These are phyloP conservation scores for Alauda arvensis DNA, from an alignment of 2,797 vertebrate genomes.

Conservation along the genomic window DNA sequence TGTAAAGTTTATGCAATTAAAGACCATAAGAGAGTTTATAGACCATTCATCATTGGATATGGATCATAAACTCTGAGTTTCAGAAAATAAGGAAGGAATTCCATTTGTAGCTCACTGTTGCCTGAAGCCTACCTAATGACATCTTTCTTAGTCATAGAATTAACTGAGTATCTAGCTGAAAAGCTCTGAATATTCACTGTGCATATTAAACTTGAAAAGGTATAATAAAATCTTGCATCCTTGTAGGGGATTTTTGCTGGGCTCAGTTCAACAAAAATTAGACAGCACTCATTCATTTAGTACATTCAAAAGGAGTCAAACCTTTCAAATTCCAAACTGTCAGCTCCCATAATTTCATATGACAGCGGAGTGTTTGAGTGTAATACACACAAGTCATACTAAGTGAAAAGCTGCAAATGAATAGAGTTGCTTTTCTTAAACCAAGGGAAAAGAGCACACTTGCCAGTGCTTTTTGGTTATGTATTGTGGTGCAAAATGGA, in stretches of 20 bases:
- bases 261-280: constrained; percentile 69
- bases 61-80: constrained; percentile 74
- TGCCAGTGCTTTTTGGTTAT: constrained; percentile 29
- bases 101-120: constrained; percentile 72
- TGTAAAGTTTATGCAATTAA: constrained; percentile 75
- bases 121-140: constrained; percentile 75
- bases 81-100: constrained; percentile 73
- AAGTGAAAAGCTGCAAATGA: constrained; percentile 65
- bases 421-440: constrained; percentile 51
- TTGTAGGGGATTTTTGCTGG: constrained; percentile 63
- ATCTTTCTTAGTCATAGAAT: constrained; percentile 71
- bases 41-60: constrained; percentile 70
- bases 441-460: constrained; percentile 12
- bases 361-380: constrained; percentile 69
- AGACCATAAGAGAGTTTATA: constrained; percentile 69
- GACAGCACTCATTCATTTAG: constrained; percentile 69
- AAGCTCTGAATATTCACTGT: constrained; percentile 66
- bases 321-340: constrained; percentile 73
- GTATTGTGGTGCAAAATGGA: constrained; percentile 44
- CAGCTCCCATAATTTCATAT: constrained; percentile 64
- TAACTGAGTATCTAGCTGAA: constrained; percentile 69
- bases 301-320: constrained; percentile 68
- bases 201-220: constrained; percentile 63
- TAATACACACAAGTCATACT: constrained; percentile 57
- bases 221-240: constrained; percentile 67